Percentiles rank a stretch among this genome's conserved stretches.
Evolutionary conservation across 2,888 invertebrate species (phyloP).

Genomic region (Drosophila melanocephala): DNA sequence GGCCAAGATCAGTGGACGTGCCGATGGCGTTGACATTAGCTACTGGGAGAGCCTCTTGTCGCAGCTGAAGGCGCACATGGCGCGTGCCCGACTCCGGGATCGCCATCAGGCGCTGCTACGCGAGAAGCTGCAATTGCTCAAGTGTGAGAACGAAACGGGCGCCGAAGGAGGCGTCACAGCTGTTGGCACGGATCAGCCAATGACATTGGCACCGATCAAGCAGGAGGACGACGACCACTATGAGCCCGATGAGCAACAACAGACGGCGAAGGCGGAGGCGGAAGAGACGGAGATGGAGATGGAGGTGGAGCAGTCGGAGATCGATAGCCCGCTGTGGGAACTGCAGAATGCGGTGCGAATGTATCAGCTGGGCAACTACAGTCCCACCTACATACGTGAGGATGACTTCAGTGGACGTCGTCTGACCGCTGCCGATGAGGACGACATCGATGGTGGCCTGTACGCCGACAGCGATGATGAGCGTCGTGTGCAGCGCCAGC

Average conservation of each 20-base stretch:
- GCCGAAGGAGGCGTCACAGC: not conserved
- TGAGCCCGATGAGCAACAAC: conserved; percentile 53
- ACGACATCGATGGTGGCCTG: conserved; percentile 61
- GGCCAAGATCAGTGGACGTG: conserved; percentile 92
- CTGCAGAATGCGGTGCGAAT: conserved; percentile 82
- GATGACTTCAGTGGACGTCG: conserved; percentile 64
- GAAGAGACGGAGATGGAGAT: conserved; percentile 24
- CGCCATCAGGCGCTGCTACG: conserved; percentile 95
- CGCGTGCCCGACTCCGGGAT: conserved; percentile 95
- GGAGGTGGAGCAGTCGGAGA: conserved; percentile 70
- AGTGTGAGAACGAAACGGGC: conserved; percentile 91
- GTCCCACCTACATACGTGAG: conserved; percentile 89
- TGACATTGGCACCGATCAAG: not conserved
- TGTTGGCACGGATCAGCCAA: not conserved
- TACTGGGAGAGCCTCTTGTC: conserved; percentile 99
- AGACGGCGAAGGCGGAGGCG: conserved; percentile 44
- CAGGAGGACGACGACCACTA: conserved; percentile 15
- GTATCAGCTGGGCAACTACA: conserved; percentile 94
- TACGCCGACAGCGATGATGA: conserved; percentile 67
- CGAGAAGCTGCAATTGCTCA: conserved; percentile 94
- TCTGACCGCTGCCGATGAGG: conserved; percentile 44
- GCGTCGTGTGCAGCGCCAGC: conserved; percentile 53
- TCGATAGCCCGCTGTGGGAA: conserved; percentile 47
- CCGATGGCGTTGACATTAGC: conserved; percentile 97
- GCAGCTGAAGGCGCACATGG: conserved; percentile 98